Evolutionary conservation across 2,888 invertebrate species (phyloP), one percentile per base, ranked within the genome.

Genomic region (Sesia apiformis): DNA sequence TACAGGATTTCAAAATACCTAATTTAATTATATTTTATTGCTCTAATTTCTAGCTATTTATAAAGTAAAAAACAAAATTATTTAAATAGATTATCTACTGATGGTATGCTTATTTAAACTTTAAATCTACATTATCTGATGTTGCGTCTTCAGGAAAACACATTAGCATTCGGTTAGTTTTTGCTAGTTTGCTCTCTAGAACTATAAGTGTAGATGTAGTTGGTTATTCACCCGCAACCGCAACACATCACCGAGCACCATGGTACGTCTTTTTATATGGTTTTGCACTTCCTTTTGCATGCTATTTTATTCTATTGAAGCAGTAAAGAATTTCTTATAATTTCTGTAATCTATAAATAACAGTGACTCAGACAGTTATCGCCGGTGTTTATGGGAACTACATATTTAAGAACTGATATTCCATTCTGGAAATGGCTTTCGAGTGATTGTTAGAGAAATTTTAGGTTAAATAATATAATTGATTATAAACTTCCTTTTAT

Each of bases 311-410:
- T 50, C 38, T 38, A 5, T 8, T 50, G 5, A 23, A n/a, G 5
- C 5, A 42, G 42, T 7, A 50, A 5, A 46, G 38, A 50, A 23
- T 5, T 42, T 6, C 42, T 42, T 6, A 6, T 42, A 42, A 42
- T 7, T 6, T 50, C 5, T 38, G 7, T 56, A 57, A 53, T 76
- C 81, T 83, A 81, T 67, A 75, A 78, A 80, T 83, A 82, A 79
- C 66, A 62, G 60, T 84, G 83, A 82, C 70, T 46, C n/a, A 7
- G n/a, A n/a, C 46, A 46, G 46, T 23, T 23, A 23, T 2, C 23
- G 23, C 23, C 23, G 23, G 23, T 23, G 23, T 23, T 23, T 23
- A 23, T 23, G 23, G 23, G 23, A 23, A 23, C 1, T 23, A 23
- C 23, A 23, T 23, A 23, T 23, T 23, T 23, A 23, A 23, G 23